A percentile compares a stretch with the other conserved stretches of the same genome.
Evolutionary conservation across 2,113 vertebrate genomes (phyloP).

Genomic region (Gymnobelideus leadbeateri): DNA sequence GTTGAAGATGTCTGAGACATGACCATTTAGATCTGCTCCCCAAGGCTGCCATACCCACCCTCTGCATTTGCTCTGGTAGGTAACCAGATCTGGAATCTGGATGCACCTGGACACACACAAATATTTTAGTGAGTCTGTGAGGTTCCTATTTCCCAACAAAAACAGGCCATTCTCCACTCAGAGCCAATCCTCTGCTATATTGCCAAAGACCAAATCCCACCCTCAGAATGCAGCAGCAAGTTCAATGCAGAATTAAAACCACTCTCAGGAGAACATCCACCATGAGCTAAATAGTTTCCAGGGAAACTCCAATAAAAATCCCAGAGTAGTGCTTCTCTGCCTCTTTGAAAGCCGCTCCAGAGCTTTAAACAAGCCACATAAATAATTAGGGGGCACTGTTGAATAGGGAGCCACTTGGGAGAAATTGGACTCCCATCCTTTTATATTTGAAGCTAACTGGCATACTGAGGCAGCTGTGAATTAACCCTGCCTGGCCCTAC

Average conservation of each 20-base stretch:
- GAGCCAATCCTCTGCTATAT: background rate
- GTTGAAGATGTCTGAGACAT: background rate
- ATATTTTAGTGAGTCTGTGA: background rate
- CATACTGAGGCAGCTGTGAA: background rate
- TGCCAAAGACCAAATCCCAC: background rate
- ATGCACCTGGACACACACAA: background rate
- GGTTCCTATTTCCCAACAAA: background rate
- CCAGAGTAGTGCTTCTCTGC: background rate
- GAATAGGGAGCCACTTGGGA: conserved; percentile 1
- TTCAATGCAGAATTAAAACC: background rate
- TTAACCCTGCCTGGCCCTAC: background rate
- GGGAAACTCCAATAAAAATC: background rate
- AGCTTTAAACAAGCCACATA: conserved; percentile 1
- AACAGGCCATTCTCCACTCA: background rate
- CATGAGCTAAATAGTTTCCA: background rate
- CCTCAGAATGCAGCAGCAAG: background rate
- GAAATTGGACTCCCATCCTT: background rate
- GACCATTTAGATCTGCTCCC: background rate
- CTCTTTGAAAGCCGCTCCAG: background rate
- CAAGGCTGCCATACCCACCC: background rate
- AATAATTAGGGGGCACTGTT: background rate
- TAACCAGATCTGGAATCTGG: background rate
- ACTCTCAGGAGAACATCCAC: background rate
- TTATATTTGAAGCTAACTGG: background rate
- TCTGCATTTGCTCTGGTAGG: background rate